Base-by-base conservation (phyloP, 2,113 vertebrate species). In the Siphamia tubifer region DNA sequence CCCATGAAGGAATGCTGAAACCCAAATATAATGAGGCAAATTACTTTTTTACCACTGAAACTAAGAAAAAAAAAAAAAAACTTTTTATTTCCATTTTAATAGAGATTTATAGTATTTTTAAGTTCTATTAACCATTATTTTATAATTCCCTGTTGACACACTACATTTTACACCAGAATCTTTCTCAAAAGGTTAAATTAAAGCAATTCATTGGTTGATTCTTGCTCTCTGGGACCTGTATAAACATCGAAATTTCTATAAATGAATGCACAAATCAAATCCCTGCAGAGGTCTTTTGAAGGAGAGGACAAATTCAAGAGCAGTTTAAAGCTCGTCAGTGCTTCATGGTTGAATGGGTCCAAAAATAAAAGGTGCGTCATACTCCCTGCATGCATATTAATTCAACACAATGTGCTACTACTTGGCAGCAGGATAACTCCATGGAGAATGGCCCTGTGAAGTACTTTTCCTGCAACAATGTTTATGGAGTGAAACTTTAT, bases 351-450 rank as follows among this genome's bases (percentile, higher is more conserved):
- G 64, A 83, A 25, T 31, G 42, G 40, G 13, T 57, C 15, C 2
- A 15, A 38, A 73, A 83, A 62, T 77, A 52, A 51, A n/a, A 82
- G 5, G 19, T 57, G 36, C 28, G 15, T 47, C 39, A 25, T 1
- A 34, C 21, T 69, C 25, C 32, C 45, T 2, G 35, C 43, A 68
- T 85, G 75, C 69, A 84, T 79, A 84, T 82, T 76, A 62, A 84
- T 47, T 38, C 24, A n/a, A 54, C 21, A 47, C 32, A 65, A 44
- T 12, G 45, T 40, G 30, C 60, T 64, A 47, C 49, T 40, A 40
- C 28, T 20, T 23, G 40, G 40, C 23, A 32, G 44, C 27, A 9
- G 27, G 20, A 56, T 23, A 49, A 65, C 34, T 21, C 12, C 27
- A 43, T 15, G 56, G 5, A 53, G 68, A 48, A 67, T 4, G 43